Base-by-base conservation (phyloP, 2,888 invertebrate genomes). In the Euspilapteryx auroguttella region DNA sequence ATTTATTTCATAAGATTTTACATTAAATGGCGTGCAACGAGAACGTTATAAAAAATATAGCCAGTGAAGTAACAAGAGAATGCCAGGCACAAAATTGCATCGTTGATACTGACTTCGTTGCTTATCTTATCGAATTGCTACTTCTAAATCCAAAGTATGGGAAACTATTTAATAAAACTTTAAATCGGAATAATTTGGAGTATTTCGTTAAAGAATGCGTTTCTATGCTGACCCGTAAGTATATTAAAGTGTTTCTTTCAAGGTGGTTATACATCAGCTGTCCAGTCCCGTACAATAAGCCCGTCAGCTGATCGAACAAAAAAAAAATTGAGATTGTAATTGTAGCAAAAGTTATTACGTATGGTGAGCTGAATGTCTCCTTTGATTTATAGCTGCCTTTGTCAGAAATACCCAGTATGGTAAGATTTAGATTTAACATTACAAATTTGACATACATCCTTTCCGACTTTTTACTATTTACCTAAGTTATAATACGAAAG, bases 61-160 rank as follows among this genome's bases (percentile, higher is more conserved):
- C 80, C 0, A 77, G 69, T 33, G 82, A 82, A 55, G 66, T 82
- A 25, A 55, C 78, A 0, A 52, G 80, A 30, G 77, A 80, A 40
- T 79, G 79, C 37, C 66, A 63, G 33, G 40, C 55, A 0, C 53
- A 55, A 7, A 57, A 56, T 22, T 52, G 77, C 2, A 40, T 46
- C 1, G 59, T 79, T 0, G 68, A 78, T 9, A 53, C 68, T 0
- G 73, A 78, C 8, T 79, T 81, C 30, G 68, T 80, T 0, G 58
- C 65, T 5, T 80, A 77, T 37, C 47, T 78, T 17, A 69, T 81
- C 4, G 73, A 78, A 29, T 40, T 82, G 22, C 40, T 80, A n/a
- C 44, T 79, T 0, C 42, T 81, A 3, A 77, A 82, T 40, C 82
- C 82, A 0, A 68, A 68, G 39, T 79, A 81, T 47, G 79, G 79